Evolutionary conservation across 2,113 vertebrate genomes (phyloP), one percentile per base, ranked within the genome.

Genomic region (Ictalurus punctatus): DNA sequence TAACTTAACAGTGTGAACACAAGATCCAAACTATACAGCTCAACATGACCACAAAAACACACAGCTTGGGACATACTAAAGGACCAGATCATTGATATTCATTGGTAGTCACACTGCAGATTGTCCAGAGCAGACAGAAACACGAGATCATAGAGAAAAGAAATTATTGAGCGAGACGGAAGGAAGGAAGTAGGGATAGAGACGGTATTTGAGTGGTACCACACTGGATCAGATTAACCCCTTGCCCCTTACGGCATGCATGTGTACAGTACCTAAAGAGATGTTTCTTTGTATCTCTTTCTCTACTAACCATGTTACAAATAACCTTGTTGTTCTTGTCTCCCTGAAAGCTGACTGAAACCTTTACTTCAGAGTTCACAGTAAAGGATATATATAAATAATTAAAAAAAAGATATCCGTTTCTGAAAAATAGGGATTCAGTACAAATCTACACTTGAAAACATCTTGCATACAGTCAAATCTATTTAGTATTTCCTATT

Each of bases 211-310:
- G 12, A 80, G 61, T 81, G 86, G 27, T 54, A 81, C 19, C 17
- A 44, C 58, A 80, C 40, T 52, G 21, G 27, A n/a, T 52, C 48
- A 61, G n/a, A 65, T 87, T 65, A 87, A 87, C 78, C 87, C 67
- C 54, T 61, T 69, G 10, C 9, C 27, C 80, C 34, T 76, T 82
- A 34, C 56, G 10, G 81, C 52, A 59, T 83, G 79, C 76, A 79
- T 48, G 52, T 83, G 30, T n/a, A 52, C 48, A 52, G 48, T 52
- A 82, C 65, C 56, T 88, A 88, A 88, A 83, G 67, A 40, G 13
- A 83, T n/a, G n/a, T 63, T 13, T 73, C 25, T 83, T 58, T 71
- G 10, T 59, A 40, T 82, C 34, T 63, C 17, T 73, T 86, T 78
- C 54, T 86, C 34, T 78, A 9, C 14, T 79, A 59, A 79, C 34